phyloP scores from a whole-genome alignment of 2,888 invertebrate genomes.

The Lycocerus yunnanus region DNA sequence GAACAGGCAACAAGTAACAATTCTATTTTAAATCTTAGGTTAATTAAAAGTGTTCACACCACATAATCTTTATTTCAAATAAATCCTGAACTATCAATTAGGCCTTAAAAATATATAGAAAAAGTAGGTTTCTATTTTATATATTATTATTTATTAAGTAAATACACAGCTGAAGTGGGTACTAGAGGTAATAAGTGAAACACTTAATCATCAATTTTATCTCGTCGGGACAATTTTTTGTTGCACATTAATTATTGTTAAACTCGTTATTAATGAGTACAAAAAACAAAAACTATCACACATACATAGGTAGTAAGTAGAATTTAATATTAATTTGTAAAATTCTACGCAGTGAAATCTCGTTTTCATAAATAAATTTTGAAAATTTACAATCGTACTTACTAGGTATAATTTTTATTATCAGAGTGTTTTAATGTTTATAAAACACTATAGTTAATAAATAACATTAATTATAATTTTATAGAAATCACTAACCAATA shows the following conservation, averaged over 20 bases:
- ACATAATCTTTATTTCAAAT: not conserved
- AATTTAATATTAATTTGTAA: not conserved
- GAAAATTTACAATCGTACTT: conserved; percentile 1
- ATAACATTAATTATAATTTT: conserved; percentile 3
- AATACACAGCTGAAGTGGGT: not conserved
- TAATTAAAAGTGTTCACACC: not conserved
- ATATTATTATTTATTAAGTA: not conserved
- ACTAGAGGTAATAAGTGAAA: conserved; percentile 22
- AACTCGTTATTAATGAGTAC: conserved; percentile 26
- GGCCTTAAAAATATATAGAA: not conserved
- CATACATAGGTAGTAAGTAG: conserved; percentile 6
- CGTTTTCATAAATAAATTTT: conserved; percentile 15
- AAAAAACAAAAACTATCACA: conserved; percentile 13
- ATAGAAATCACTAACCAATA: conserved; percentile 30
- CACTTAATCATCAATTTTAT: conserved; percentile 39
- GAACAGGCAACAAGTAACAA: conserved; percentile 5
- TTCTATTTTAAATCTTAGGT: not conserved
- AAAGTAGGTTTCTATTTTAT: not conserved
- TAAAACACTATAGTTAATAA: conserved; percentile 14
- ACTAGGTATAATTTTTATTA: conserved; percentile 10
- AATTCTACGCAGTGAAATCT: conserved; percentile 27
- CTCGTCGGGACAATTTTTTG: conserved; percentile 31
- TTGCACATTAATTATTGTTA: conserved; percentile 29
- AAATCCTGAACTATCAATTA: not conserved
- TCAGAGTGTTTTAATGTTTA: conserved; percentile 13